Evolutionary conservation across 2,113 vertebrate genomes (phyloP), one percentile per base, ranked within the genome.

Genomic region (Plecotus auritus): DNA sequence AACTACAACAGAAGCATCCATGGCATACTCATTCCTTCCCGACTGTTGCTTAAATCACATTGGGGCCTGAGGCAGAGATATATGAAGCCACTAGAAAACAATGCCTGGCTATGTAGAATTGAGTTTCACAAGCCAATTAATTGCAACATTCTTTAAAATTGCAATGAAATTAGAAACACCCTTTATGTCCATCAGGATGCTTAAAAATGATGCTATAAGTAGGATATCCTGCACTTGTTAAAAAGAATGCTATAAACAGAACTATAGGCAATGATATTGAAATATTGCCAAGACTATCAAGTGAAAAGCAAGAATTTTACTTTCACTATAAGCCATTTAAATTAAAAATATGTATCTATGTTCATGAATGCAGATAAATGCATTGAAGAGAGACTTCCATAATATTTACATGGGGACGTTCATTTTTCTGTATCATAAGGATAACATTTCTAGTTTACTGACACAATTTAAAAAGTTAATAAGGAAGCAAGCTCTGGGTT

Each of bases 121-220:
- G 96, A 93, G 72, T 35, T 90, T 86, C 69, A 42, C 16, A 59
- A 72, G 66, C 67, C 95, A 92, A 85, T 88, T 37, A 82, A 88
- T 88, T 77, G 17, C 40, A 88, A 61, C 37, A 14, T 90, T 93
- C 35, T 84, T 97, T 90, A 91, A 90, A 95, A 92, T 90, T 47
- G 45, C 88, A 83, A 6, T 90, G 47, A 85, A 88, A 83, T 90
- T 83, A 59, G 88, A 94, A 83, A 59, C n/a, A 87, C 47, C 37
- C 13, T 47, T 74, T 69, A 51, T 90, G 88, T 88, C 88, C 66
- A 47, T 69, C 73, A 66, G 72, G 92, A 82, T 74, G 66, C 84
- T 93, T 40, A 51, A 80, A 76, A 88, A 59, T 49, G 84, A 90
- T 77, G 51, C 30, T 61, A 26, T 77, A 93, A 76, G 37, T 66